phyloP scores from a whole-genome alignment of 2,888 invertebrate genomes.

The Laothoe populi region DNA sequence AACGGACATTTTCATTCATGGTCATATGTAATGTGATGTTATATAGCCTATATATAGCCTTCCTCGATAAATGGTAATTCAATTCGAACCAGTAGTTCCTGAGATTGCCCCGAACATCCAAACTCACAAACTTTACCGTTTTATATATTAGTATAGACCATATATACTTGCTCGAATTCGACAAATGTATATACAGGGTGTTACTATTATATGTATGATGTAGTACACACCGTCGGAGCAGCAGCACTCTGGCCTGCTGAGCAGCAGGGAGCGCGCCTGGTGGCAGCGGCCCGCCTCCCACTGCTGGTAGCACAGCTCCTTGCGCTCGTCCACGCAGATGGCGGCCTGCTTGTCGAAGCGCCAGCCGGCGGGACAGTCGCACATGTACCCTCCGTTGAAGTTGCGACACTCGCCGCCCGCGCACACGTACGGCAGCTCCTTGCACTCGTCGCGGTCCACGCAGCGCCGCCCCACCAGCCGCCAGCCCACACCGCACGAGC shows the following conservation, averaged over 20 bases:
- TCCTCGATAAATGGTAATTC: too few relatives aligned
- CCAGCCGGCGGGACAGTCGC: conserved; percentile 92
- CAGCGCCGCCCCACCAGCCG: conserved; percentile 85
- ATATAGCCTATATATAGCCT: too few relatives aligned
- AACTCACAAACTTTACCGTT: too few relatives aligned
- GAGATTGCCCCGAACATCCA: too few relatives aligned
- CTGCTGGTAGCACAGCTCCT: conserved; percentile 90
- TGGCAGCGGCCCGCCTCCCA: conserved; percentile 72
- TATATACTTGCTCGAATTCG: too few relatives aligned
- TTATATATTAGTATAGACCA: too few relatives aligned
- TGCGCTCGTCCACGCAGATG: conserved; percentile 90
- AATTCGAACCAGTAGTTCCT: too few relatives aligned
- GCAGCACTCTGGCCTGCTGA: conserved; percentile 72
- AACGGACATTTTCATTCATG: too few relatives aligned
- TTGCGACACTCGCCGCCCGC: conserved; percentile 93
- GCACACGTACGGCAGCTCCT: conserved; percentile 88
- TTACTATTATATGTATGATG: too few relatives aligned
- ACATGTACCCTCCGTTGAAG: conserved; percentile 91
- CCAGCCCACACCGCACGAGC: conserved; percentile 92
- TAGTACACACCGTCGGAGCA: conserved; percentile 79
- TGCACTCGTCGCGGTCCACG: conserved; percentile 92
- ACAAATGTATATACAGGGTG: too few relatives aligned
- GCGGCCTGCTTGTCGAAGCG: conserved; percentile 87
- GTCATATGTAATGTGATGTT: too few relatives aligned
- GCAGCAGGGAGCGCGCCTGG: conserved; percentile 66